Evolutionary conservation across 2,797 vertebrate genomes (phyloP).

Genomic region (Tapirus indicus): DNA sequence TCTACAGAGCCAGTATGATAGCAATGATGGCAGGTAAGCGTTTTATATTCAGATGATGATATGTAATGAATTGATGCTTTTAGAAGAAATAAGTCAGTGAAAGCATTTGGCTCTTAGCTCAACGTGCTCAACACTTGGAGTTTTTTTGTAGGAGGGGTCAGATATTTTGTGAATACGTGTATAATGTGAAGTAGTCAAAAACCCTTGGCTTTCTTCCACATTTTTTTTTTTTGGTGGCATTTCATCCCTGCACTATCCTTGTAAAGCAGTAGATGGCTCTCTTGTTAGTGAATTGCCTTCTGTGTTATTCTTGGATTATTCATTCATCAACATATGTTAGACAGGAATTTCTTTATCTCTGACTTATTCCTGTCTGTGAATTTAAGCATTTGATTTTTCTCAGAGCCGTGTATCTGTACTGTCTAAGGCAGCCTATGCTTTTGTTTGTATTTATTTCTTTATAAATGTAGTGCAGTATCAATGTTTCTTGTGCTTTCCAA

Average conservation of each 20-base stretch:
- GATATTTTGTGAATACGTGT: background rate
- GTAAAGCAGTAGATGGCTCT: slow-evolving; percentile 89
- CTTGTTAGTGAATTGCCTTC: slow-evolving; percentile 87
- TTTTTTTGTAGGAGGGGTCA: background rate
- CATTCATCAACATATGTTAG: slow-evolving; percentile 63
- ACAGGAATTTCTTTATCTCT: slow-evolving; percentile 69
- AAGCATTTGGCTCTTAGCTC: background rate
- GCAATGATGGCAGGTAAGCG: slow-evolving; percentile 98
- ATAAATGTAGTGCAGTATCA: background rate
- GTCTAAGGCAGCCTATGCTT: slow-evolving; percentile 37
- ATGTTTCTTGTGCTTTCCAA: background rate
- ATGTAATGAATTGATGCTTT: slow-evolving; percentile 4
- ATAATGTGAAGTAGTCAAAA: slow-evolving; percentile 1
- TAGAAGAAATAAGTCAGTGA: background rate
- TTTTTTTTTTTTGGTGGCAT: background rate
- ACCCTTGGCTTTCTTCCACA: slow-evolving; percentile 43
- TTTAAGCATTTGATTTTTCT: slow-evolving; percentile 53
- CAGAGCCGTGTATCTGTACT: background rate
- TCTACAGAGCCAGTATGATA: slow-evolving; percentile 97
- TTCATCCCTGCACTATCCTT: slow-evolving; percentile 83
- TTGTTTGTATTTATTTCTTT: slow-evolving; percentile 30
- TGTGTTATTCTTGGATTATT: slow-evolving; percentile 70
- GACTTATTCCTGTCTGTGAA: slow-evolving; percentile 53
- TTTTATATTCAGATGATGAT: background rate
- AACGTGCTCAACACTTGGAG: slow-evolving; percentile 35